A percentile compares a stretch with the other conserved stretches of the same genome.
phyloP scores from a whole-genome alignment of 2,797 vertebrate genomes.

The Sebastes minor region DNA sequence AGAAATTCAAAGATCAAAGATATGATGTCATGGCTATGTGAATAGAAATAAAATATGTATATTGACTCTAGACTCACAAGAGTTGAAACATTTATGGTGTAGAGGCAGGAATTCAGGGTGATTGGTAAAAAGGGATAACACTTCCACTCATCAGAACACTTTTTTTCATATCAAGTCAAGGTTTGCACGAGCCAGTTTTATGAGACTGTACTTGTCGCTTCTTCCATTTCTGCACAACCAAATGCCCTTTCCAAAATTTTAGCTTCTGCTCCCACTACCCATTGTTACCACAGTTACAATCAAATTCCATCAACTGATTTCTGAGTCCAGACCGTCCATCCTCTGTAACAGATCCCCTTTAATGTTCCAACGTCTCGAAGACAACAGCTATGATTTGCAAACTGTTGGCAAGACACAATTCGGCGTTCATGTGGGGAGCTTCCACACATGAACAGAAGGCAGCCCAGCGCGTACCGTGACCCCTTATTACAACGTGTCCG shows the following conservation, averaged over 20 bases:
- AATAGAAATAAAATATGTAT: not conserved
- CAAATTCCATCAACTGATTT: not conserved
- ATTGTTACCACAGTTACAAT: not conserved
- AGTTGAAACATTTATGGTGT: not conserved
- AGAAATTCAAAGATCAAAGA: not conserved
- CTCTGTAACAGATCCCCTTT: not conserved
- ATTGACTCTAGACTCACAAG: not conserved
- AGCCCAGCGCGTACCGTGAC: not conserved
- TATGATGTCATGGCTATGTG: not conserved
- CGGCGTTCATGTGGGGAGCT: not conserved
- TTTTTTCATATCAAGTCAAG: not conserved
- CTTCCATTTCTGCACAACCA: not conserved
- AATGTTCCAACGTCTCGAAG: not conserved
- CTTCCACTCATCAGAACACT: not conserved
- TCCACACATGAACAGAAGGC: slow-evolving; percentile 49
- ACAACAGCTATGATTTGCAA: not conserved
- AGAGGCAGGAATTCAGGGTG: not conserved
- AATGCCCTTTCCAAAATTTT: not conserved
- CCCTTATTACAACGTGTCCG: slow-evolving; percentile 19
- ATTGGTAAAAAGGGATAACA: not conserved
- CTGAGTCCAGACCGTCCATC: not conserved
- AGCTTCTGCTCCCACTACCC: not conserved
- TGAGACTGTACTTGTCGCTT: not conserved
- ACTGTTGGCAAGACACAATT: slow-evolving; percentile 14
- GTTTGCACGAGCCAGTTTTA: not conserved